A percentile compares a stretch with the other conserved stretches of the same genome.
These are phyloP conservation scores for Aethina tumida DNA, from an alignment of 1,140 invertebrate species.

Conservation along the genomic window DNA sequence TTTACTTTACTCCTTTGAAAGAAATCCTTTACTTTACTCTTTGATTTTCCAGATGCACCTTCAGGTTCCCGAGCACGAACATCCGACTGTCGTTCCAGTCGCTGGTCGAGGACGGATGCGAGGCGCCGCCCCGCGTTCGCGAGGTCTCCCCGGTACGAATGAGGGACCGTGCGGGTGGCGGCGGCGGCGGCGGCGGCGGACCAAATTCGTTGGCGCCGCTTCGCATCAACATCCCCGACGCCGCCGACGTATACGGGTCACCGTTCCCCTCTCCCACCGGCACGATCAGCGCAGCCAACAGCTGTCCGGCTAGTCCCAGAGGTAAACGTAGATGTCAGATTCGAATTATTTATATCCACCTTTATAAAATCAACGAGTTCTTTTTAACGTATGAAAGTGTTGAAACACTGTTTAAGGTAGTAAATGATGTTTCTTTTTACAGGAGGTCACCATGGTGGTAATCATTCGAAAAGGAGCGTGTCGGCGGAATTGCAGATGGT, in stretches of 20 bases:
- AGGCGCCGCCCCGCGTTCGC: slow-evolving; percentile 27
- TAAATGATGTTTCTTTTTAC: slow-evolving; percentile 10
- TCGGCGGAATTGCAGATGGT: slow-evolving; percentile 62
- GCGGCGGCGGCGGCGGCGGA: slow-evolving; percentile 13
- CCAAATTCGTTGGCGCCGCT: slow-evolving; percentile 52
- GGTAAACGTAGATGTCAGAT: slow-evolving; percentile 34
- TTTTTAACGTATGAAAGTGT: too few species aligned
- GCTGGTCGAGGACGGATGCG: slow-evolving; percentile 60
- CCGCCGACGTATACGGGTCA: slow-evolving; percentile 61
- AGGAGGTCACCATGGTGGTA: slow-evolving; percentile 27
- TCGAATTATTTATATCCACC: too few species aligned
- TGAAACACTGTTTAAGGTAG: too few species aligned
- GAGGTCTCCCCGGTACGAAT: slow-evolving; percentile 35
- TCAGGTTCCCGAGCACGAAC: slow-evolving; percentile 94
- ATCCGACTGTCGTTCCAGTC: slow-evolving; percentile 92
- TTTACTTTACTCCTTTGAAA: slow-evolving; percentile 9
- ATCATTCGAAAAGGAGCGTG: slow-evolving; percentile 52
- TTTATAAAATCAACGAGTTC: too few species aligned
- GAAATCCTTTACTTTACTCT: too few species aligned
- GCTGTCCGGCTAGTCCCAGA: slow-evolving; percentile 91
- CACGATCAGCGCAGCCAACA: slow-evolving; percentile 84
- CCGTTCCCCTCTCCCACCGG: slow-evolving; percentile 91
- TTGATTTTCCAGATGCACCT: slow-evolving; percentile 67
- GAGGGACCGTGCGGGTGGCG: slow-evolving; percentile 33
- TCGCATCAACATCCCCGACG: slow-evolving; percentile 86